phyloP scores from a whole-genome alignment of 2,797 vertebrate genomes.

The Gadopsis bispinosus region DNA sequence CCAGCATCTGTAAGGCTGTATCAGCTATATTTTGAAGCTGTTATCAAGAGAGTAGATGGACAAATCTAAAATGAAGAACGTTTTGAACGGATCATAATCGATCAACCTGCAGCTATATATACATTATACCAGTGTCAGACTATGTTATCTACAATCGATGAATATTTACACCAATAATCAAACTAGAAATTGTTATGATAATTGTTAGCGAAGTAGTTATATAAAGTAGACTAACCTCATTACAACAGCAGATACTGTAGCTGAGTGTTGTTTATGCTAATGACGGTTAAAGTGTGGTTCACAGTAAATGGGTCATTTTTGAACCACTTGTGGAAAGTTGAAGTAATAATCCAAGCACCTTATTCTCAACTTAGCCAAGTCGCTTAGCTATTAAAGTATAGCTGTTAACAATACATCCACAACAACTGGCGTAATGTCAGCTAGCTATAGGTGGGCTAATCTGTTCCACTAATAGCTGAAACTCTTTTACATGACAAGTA shows the following conservation, averaged over 20 bases:
- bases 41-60: neutral
- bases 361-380: neutral
- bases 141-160: neutral
- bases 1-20: neutral
- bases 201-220: too few species aligned
- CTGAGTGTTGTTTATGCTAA: neutral
- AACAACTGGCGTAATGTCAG: neutral
- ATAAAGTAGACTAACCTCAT: too few species aligned
- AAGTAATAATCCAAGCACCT: neutral
- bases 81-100: neutral
- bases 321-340: neutral
- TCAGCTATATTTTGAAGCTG: neutral
- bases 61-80: neutral
- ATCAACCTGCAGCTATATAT: neutral
- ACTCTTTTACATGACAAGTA: too few species aligned
- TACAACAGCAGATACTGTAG: too few species aligned
- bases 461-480: neutral
- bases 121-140: neutral
- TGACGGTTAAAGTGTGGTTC: neutral
- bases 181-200: neutral
- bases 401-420: neutral
- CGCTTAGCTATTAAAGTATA: neutral
- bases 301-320: neutral
- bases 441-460: neutral
- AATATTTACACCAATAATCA: neutral